phyloP scores from a whole-genome alignment of 2,113 vertebrate genomes.

The Corydoras sp. region DNA sequence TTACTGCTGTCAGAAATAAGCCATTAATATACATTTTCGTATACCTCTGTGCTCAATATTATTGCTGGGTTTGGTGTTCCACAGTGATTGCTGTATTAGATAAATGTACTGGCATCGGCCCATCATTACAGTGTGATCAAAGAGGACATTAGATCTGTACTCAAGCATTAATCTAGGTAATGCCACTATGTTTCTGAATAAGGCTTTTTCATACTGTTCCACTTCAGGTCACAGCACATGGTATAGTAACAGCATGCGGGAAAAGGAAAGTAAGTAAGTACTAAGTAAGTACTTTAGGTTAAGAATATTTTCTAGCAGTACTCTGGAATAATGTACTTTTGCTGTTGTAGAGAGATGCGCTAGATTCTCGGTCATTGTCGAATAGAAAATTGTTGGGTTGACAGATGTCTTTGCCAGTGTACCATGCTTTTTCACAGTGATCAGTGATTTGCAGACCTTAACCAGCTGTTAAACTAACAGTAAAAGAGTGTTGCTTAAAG shows the following conservation, averaged over 20 bases:
- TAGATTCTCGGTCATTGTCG: background rate
- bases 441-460: no score
- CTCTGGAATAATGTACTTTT: background rate
- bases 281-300: no score
- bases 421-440: no score
- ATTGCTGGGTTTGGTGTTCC: background rate
- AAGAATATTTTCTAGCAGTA: background rate
- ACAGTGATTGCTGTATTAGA: background rate
- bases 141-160: background rate
- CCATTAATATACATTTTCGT: no score
- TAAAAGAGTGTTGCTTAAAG: no score
- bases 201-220: background rate
- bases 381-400: background rate
- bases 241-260: background rate
- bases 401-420: no score
- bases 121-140: constrained; percentile 2
- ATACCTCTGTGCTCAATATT: no score
- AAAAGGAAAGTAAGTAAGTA: no score
- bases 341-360: background rate
- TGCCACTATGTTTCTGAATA: background rate
- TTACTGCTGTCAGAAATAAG: no score
- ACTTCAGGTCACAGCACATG: background rate
- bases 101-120: constrained; percentile 4
- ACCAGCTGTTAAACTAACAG: no score
- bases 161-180: background rate